phyloP scores from a whole-genome alignment of 64 coral and sea anemone genomes.

The Montipora cactus region DNA sequence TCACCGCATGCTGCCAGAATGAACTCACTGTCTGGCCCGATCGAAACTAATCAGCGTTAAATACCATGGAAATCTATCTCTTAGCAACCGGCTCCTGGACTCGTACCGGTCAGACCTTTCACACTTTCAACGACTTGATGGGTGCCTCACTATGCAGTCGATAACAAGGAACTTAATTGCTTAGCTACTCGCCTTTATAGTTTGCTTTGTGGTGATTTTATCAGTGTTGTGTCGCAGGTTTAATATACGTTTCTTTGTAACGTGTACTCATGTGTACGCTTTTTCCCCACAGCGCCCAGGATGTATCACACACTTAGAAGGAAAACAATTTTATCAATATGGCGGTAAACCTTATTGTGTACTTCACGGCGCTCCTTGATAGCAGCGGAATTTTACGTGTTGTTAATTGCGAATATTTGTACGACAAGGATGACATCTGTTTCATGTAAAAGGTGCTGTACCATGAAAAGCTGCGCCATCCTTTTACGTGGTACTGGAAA shows the following conservation, averaged over 20 bases:
- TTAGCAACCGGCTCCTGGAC: too few species aligned
- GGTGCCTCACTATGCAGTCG: too few species aligned
- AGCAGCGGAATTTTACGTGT: not conserved
- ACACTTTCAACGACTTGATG: not conserved
- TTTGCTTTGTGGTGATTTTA: too few species aligned
- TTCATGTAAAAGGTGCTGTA: not conserved
- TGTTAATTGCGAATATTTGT: not conserved
- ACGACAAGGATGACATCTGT: not conserved
- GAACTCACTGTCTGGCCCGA: too few species aligned
- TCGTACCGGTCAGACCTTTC: not conserved
- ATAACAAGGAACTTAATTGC: too few species aligned
- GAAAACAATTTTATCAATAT: slow-evolving; percentile 90
- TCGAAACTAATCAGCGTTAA: too few species aligned
- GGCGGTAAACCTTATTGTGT: slow-evolving; percentile 91
- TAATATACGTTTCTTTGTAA: too few species aligned
- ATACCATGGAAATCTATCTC: too few species aligned
- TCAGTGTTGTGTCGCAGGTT: too few species aligned
- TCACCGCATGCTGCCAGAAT: too few species aligned
- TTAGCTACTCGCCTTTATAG: too few species aligned
- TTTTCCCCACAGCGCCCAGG: slow-evolving; percentile 46
- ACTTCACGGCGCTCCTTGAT: slow-evolving; percentile 76
- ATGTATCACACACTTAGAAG: slow-evolving; percentile 81
- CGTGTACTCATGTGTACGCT: not conserved
- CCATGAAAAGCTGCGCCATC: not conserved
- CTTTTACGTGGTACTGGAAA: not conserved